These are phyloP conservation scores for Mormyrops attenuatus DNA, from an alignment of 2,797 vertebrate genomes.

Conservation along the genomic window DNA sequence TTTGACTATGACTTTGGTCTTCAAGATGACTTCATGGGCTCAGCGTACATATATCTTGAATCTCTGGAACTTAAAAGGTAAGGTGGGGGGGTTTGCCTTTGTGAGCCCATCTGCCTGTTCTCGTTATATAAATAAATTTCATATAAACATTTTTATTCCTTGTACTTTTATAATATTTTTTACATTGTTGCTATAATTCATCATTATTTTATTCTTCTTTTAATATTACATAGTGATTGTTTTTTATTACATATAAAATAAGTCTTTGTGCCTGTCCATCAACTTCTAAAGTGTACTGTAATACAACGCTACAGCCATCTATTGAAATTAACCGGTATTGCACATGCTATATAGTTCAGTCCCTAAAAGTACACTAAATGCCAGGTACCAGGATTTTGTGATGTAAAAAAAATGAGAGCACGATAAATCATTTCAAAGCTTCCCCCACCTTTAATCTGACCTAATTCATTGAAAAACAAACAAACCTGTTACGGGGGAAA, in stretches of 20 bases:
- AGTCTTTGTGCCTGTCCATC: neutral
- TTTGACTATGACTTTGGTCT: conserved; percentile 98
- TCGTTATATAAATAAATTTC: neutral
- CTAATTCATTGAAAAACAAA: too few species aligned
- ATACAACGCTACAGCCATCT: conserved; percentile 19
- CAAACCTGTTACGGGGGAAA: too few species aligned
- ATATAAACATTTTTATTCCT: neutral
- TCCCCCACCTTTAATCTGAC: neutral
- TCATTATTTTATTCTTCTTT: neutral
- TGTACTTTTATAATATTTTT: neutral
- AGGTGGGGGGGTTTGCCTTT: neutral
- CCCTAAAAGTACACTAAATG: neutral
- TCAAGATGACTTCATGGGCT: conserved; percentile 97
- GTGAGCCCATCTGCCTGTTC: neutral
- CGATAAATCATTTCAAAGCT: neutral
- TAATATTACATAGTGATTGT: neutral
- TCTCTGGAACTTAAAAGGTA: conserved; percentile 85
- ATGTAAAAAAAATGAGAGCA: neutral
- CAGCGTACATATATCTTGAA: conserved; percentile 79
- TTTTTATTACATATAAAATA: neutral
- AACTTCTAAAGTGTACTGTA: neutral
- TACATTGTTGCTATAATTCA: neutral
- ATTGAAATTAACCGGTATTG: neutral
- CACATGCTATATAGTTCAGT: neutral
- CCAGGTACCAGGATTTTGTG: neutral